Percentiles rank a stretch among this genome's conserved stretches.
phyloP scores from a whole-genome alignment of 2,888 invertebrate genomes.

The Caenorhabditis uteleia region DNA sequence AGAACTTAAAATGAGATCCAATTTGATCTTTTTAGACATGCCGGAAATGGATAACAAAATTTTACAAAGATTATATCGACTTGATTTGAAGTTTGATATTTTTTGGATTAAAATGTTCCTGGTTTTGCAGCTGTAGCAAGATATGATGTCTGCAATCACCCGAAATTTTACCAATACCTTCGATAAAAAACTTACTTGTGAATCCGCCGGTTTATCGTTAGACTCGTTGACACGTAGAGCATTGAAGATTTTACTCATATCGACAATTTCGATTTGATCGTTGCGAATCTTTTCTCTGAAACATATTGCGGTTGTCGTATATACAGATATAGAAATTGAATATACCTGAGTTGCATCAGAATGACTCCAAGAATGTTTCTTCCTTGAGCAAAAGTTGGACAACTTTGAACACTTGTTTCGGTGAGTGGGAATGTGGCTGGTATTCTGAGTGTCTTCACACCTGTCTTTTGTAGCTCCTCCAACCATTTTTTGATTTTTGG shows the following conservation, averaged over 20 bases:
- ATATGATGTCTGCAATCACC: too few species aligned
- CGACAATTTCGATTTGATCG: constrained; percentile 29
- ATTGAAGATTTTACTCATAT: constrained; percentile 32
- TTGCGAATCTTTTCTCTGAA: constrained; percentile 26
- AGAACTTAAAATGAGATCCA: constrained; percentile 4
- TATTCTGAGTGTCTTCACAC: constrained; percentile 24
- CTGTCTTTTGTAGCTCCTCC: constrained; percentile 26
- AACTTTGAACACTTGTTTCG: constrained; percentile 28
- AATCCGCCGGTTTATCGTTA: constrained; percentile 5
- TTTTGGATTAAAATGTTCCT: constrained; percentile 1
- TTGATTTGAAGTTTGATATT: not conserved
- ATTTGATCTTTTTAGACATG: not conserved
- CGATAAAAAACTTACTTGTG: constrained; percentile 1
- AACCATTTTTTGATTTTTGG: constrained; percentile 39
- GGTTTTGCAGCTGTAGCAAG: too few species aligned
- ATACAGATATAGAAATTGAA: not conserved
- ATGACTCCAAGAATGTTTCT: constrained; percentile 52
- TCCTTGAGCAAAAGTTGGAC: constrained; percentile 42
- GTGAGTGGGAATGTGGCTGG: constrained; percentile 42
- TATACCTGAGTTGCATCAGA: constrained; percentile 42
- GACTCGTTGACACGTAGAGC: constrained; percentile 10
- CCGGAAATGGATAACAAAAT: too few species aligned
- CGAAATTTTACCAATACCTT: too few species aligned
- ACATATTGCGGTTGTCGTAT: not conserved
- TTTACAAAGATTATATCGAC: not conserved